phyloP scores from a whole-genome alignment of 2,888 invertebrate species.

The Diabrotica balteata region DNA sequence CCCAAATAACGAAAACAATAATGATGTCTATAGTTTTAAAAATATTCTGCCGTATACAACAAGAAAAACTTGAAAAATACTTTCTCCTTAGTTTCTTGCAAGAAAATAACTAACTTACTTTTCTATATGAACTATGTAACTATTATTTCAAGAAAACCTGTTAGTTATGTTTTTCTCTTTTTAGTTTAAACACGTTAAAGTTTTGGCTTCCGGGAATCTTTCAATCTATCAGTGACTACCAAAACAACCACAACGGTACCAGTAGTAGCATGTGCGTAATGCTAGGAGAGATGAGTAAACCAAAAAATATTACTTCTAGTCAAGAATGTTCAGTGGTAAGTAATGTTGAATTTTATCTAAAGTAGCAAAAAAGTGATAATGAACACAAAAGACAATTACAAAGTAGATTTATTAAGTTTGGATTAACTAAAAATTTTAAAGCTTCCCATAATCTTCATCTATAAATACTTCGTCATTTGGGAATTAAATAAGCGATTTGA shows the following conservation, averaged over 20 bases:
- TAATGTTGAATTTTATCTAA: neutral
- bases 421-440: too few relatives aligned
- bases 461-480: too few relatives aligned
- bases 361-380: too few relatives aligned
- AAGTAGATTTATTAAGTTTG: too few relatives aligned
- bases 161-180: constrained; percentile 21
- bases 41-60: too few relatives aligned
- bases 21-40: too few relatives aligned
- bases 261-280: constrained; percentile 60
- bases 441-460: too few relatives aligned
- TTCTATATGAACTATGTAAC: neutral
- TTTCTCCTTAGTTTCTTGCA: too few relatives aligned
- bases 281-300: constrained; percentile 58
- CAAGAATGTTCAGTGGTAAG: constrained; percentile 38
- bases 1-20: too few relatives aligned
- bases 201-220: constrained; percentile 89
- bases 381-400: too few relatives aligned
- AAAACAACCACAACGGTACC: constrained; percentile 44
- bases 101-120: neutral
- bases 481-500: neutral
- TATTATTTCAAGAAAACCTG: neutral
- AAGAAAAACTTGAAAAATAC: too few relatives aligned
- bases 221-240: constrained; percentile 67
- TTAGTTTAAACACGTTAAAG: constrained; percentile 75
- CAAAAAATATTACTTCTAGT: constrained; percentile 23